A percentile compares a stretch with the other conserved stretches of the same genome.
Evolutionary conservation across 1,140 invertebrate species (phyloP).

Genomic region (Heliconius congener): DNA sequence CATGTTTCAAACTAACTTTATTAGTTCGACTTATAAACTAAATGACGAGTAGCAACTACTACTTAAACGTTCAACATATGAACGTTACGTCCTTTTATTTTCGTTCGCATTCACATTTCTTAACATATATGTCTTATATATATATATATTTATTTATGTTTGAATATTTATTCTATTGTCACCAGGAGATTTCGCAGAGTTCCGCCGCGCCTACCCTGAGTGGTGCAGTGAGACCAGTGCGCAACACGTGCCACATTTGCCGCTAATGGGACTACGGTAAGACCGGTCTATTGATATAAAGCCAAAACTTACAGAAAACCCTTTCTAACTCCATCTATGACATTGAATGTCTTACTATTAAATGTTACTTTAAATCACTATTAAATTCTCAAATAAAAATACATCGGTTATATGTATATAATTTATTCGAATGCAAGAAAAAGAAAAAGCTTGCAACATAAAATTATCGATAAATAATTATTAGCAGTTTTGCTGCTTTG

Average conservation of each 20-base stretch:
- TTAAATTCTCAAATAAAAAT: background rate
- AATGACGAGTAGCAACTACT: background rate
- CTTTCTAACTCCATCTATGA: constrained; percentile 3
- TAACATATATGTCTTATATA: background rate
- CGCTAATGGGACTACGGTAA: constrained; percentile 84
- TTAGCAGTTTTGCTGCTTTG: background rate
- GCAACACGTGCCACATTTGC: constrained; percentile 78
- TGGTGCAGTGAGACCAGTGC: constrained; percentile 87
- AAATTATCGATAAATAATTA: background rate
- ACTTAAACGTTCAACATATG: background rate
- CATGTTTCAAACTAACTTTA: constrained; percentile 32
- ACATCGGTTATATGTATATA: background rate
- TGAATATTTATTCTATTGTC: constrained; percentile 59
- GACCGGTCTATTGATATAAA: constrained; percentile 27
- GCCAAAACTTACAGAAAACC: constrained; percentile 12
- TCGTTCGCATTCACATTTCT: background rate
- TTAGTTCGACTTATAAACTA: background rate
- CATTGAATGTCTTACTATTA: background rate
- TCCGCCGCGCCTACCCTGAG: constrained; percentile 91
- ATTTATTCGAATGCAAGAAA: background rate
- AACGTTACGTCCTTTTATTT: background rate
- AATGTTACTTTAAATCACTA: background rate
- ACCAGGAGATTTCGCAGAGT: constrained; percentile 92
- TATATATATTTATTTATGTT: background rate
- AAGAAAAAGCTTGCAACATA: constrained; percentile 1